Percentiles rank a stretch among this genome's conserved stretches.
phyloP scores from a whole-genome alignment of 2,888 invertebrate genomes.

The Therioaphis trifolii region DNA sequence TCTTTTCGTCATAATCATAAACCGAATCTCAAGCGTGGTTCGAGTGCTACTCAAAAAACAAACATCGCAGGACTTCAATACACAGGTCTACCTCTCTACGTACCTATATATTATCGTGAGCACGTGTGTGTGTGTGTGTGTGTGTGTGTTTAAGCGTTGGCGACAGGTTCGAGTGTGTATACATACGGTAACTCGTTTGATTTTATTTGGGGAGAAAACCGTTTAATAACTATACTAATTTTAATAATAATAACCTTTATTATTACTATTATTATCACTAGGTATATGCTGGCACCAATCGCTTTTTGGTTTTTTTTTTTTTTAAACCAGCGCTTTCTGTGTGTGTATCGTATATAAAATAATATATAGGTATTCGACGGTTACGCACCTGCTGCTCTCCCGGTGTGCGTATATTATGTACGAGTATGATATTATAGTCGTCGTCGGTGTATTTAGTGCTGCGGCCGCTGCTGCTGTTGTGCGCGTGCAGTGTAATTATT shows the following conservation, averaged over 20 bases:
- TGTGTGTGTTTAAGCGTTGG: neutral
- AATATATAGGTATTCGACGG: neutral
- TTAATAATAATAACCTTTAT: neutral
- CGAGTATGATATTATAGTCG: neutral
- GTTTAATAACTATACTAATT: neutral
- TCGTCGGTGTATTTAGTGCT: neutral
- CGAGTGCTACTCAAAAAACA: no score
- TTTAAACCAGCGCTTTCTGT: neutral
- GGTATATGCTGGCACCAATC: neutral
- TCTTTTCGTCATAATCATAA: no score
- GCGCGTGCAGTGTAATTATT: conserved; percentile 42
- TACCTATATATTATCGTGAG: neutral
- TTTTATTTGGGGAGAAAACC: neutral
- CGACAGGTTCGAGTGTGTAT: neutral
- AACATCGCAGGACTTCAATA: no score
- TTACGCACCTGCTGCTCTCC: conserved; percentile 39
- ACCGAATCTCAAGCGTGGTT: neutral
- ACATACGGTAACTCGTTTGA: neutral
- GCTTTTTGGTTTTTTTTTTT: neutral
- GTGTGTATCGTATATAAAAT: neutral
- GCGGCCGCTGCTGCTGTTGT: no score
- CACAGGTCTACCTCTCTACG: no score
- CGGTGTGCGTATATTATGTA: neutral
- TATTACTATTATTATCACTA: no score
- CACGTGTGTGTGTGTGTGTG: neutral